Evolutionary conservation across 2,113 vertebrate species (phyloP), one percentile per base, ranked within the genome.

Genomic region (Rhabdornis inornatus): DNA sequence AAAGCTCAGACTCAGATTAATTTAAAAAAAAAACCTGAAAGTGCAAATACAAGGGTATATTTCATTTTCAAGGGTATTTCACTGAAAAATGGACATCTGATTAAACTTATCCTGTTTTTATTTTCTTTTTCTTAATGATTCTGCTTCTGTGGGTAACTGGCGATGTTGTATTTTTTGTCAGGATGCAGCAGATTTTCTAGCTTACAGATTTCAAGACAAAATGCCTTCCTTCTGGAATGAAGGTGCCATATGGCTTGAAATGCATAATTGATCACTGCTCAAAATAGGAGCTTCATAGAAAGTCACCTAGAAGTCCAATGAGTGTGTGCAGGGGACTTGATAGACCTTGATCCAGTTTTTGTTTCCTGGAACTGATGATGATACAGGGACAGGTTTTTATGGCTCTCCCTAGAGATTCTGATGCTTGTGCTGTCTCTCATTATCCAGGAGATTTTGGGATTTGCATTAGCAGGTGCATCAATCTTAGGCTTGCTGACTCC

Each of bases 231-330:
- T 83, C 79, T 92, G 90, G 84, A 92, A 89, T 60, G 61, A 83
- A 79, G 87, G 68, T 81, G 82, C 93, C 96, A 95, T 96, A 95
- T 97, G 95, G 94, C 87, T 96, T 90, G 79, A 92, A 88, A 96
- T 82, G 79, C 90, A 94, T 88, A 96, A 96, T 85, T 83, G 90
- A 90, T 96, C 79, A 27, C 79, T 53, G 52, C 92, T 94, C 40
- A 87, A 96, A 94, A 96, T 88, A 92, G 88, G 80, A 95, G 56
- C 93, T 96, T 92, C 90, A 31, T 74, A 68, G 87, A 96, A 90
- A 96, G 93, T 83, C 83, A 89, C 83, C 88, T 74, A 52, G 30
- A 90, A 88, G 82, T 44, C 65, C 78, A 40, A 30, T 7, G 42
- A 2, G 2, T 39, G 65, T 61, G 16, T 68, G 28, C 66, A 80